Conservation (phyloP, 2,797 vertebrate genomes). For the Enteromius mattozi region DNA sequence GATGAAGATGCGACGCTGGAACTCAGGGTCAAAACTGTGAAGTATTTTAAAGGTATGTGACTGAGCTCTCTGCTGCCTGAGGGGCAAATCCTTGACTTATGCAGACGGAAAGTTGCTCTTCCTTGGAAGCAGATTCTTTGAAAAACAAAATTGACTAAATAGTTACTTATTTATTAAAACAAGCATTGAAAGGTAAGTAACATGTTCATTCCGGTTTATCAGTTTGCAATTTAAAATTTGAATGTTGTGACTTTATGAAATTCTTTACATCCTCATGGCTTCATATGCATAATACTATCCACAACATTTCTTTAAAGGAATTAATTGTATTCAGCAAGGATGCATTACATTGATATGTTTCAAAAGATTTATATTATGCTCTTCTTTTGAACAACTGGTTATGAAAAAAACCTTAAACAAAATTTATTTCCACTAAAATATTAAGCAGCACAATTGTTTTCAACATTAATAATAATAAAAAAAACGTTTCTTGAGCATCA, state of each 20-base stretch:
- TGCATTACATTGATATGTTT: not conserved
- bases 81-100: not conserved
- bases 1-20: constrained; percentile 97
- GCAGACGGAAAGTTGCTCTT: not conserved
- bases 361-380: not conserved
- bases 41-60: constrained; percentile 91
- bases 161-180: not conserved
- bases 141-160: not conserved
- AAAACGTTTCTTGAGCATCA: not conserved
- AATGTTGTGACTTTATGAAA: not conserved
- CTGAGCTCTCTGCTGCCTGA: not conserved
- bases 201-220: not conserved
- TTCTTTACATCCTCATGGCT: not conserved
- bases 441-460: not conserved
- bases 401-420: not conserved
- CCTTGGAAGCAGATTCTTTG: not conserved
- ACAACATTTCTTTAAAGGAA: not conserved
- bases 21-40: constrained; percentile 94
- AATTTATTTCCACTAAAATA: not conserved
- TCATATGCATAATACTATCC: not conserved
- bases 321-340: not conserved
- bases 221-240: not conserved
- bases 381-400: not conserved
- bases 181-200: not conserved
- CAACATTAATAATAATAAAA: not conserved